A percentile compares a stretch with the other conserved stretches of the same genome.
These are phyloP conservation scores for Latrodectus geometricus DNA, from an alignment of 1,140 invertebrate species.

Conservation along the genomic window DNA sequence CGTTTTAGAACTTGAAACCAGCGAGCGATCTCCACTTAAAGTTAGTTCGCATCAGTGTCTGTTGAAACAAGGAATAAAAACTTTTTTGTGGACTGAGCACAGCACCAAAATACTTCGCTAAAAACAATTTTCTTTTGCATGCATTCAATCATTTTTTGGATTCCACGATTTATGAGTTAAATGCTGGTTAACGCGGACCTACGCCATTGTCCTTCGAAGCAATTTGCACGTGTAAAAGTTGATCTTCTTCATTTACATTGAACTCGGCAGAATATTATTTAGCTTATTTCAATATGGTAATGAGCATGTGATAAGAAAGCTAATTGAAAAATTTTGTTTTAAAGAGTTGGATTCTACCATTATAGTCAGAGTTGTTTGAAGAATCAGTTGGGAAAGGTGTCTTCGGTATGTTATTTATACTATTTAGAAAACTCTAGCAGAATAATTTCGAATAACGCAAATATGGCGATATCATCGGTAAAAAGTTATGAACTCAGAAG, in stretches of 20 bases:
- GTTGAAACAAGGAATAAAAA: slow-evolving; percentile 13
- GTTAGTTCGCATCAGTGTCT: slow-evolving; percentile 20
- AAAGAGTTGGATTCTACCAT: no score
- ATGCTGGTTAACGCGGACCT: neutral
- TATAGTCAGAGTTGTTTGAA: no score
- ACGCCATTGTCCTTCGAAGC: neutral
- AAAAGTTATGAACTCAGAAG: no score
- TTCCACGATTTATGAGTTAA: neutral
- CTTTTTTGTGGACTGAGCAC: neutral
- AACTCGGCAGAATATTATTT: neutral
- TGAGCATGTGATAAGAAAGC: no score
- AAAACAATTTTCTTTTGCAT: neutral
- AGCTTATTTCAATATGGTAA: no score
- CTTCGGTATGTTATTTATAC: no score
- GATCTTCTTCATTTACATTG: neutral
- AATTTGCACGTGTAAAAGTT: neutral
- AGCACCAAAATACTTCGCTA: neutral
- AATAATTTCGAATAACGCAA: no score
- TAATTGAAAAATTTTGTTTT: no score
- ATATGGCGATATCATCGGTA: no score
- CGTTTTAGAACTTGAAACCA: slow-evolving; percentile 55
- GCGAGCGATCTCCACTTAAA: neutral
- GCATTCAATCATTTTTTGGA: neutral
- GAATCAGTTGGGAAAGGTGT: no score
- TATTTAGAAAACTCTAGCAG: no score